A percentile compares a stretch with the other conserved stretches of the same genome.
Evolutionary conservation across 2,888 invertebrate genomes (phyloP).

Genomic region (Odontocerum albicorne): DNA sequence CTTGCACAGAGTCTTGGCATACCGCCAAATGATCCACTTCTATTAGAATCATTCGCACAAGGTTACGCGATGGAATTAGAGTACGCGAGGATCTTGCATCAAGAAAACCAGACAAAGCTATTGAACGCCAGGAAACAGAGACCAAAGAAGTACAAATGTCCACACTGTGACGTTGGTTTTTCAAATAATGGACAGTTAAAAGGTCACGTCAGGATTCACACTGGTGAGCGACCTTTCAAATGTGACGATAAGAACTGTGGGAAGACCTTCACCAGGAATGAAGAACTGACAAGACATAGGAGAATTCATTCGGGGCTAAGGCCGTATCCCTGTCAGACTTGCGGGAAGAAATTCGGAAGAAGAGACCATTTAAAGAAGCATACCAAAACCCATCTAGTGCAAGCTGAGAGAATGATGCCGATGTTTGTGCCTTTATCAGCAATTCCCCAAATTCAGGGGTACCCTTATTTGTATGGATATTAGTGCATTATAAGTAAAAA

Average conservation of each 20-base stretch:
- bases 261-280: conserved; percentile 89
- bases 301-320: conserved; percentile 85
- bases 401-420: conserved; percentile 63
- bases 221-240: conserved; percentile 87
- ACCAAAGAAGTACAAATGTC: conserved; percentile 90
- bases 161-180: conserved; percentile 86
- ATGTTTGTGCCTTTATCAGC: conserved; percentile 63
- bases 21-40: conserved; percentile 51
- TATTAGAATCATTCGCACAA: conserved; percentile 53
- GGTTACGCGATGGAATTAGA: conserved; percentile 68
- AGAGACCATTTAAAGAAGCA: conserved; percentile 96
- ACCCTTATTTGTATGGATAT: conserved; percentile 61
- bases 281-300: conserved; percentile 89
- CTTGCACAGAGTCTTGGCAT: conserved; percentile 54
- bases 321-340: conserved; percentile 83
- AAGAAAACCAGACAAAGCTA: conserved; percentile 70
- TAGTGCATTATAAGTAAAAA: too few species aligned
- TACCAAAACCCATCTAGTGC: conserved; percentile 76
- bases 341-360: conserved; percentile 90
- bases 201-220: conserved; percentile 89
- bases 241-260: conserved; percentile 85
- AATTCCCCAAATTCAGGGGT: conserved; percentile 47
- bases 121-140: conserved; percentile 72
- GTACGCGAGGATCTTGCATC: conserved; percentile 68
- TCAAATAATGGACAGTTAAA: conserved; percentile 93